These are phyloP conservation scores for Hyposoter dolosus DNA, from an alignment of 2,888 invertebrate species.

Conservation along the genomic window DNA sequence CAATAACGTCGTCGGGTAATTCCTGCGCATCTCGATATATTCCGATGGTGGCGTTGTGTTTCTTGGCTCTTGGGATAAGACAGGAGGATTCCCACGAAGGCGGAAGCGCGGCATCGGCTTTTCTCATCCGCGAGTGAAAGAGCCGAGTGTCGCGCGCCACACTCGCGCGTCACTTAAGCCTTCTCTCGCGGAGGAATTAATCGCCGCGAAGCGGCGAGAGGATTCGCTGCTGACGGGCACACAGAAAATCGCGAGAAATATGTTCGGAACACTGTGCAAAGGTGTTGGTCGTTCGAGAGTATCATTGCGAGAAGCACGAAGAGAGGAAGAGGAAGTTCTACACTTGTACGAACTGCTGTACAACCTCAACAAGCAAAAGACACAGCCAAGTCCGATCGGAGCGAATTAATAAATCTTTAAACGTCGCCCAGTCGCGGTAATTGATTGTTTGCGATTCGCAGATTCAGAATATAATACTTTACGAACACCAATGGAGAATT, in stretches of 20 bases:
- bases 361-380: neutral
- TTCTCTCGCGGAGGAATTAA: constrained; percentile 31
- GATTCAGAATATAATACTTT: neutral
- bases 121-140: constrained; percentile 21
- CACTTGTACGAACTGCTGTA: neutral
- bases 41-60: constrained; percentile 1
- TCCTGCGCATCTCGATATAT: constrained; percentile 36
- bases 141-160: constrained; percentile 18
- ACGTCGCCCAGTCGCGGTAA: neutral
- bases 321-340: neutral
- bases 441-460: neutral
- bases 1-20: neutral
- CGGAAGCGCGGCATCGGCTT: constrained; percentile 30
- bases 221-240: constrained; percentile 19
- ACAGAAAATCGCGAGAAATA: constrained; percentile 16
- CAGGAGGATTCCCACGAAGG: constrained; percentile 21
- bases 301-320: neutral
- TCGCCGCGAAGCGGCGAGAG: constrained; percentile 8
- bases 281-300: neutral
- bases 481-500: neutral
- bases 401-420: neutral
- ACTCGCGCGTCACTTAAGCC: neutral
- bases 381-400: neutral
- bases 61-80: neutral
- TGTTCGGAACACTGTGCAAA: neutral